phyloP scores from a whole-genome alignment of 1,140 invertebrate genomes.

The Bombus turneri region DNA sequence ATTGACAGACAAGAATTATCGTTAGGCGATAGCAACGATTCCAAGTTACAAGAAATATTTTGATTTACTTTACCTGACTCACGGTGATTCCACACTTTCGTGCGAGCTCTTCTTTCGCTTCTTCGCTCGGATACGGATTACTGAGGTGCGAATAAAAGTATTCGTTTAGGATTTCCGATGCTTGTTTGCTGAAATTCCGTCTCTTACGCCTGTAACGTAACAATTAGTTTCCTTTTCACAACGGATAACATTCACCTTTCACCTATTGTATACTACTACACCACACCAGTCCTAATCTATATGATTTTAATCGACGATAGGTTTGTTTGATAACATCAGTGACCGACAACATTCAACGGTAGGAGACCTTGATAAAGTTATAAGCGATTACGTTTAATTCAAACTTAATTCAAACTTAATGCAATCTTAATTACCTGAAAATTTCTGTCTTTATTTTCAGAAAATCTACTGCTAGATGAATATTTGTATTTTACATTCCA shows the following conservation, averaged over 20 bases:
- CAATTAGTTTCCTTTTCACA: not conserved
- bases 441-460: too few species aligned
- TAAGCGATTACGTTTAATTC: too few species aligned
- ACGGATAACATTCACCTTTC: not conserved
- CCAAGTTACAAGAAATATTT: not conserved
- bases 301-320: rapidly evolving
- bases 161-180: conserved; percentile 99
- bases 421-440: rapidly evolving
- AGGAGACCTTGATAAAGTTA: too few species aligned
- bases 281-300: rapidly evolving
- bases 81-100: conserved; percentile 99
- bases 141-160: conserved; percentile 99
- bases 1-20: too few species aligned
- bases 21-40: not conserved
- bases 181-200: conserved; percentile 99
- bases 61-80: conserved; percentile 87
- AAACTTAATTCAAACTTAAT: too few species aligned
- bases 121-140: conserved; percentile 99
- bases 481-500: too few species aligned
- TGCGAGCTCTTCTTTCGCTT: conserved; percentile 99
- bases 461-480: too few species aligned
- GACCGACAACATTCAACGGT: too few species aligned
- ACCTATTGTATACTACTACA: rapidly evolving
- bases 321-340: too few species aligned
- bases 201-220: conserved; percentile 92